These are phyloP conservation scores for Leptopilina syphax DNA, from an alignment of 2,888 invertebrate genomes.

Conservation along the genomic window DNA sequence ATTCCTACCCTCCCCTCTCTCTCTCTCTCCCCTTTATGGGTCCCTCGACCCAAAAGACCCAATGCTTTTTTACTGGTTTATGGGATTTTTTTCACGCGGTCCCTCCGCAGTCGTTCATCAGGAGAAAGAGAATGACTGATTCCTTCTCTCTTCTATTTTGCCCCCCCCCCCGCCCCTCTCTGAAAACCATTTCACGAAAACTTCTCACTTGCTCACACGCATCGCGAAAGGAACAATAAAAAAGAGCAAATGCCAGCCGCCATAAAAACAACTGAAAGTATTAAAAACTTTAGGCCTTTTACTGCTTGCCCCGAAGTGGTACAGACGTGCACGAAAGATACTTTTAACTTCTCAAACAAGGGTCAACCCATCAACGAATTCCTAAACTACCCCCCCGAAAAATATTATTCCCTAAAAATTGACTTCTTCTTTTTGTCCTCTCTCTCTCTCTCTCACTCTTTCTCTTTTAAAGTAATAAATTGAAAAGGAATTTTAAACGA, in stretches of 20 bases:
- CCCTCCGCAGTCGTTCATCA: slow-evolving; percentile 70
- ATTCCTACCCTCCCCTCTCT: slow-evolving; percentile 54
- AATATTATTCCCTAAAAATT: background rate
- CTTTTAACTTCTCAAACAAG: slow-evolving; percentile 44
- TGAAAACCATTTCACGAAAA: background rate
- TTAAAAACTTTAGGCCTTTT: slow-evolving; percentile 75
- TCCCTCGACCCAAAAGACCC: slow-evolving; percentile 62
- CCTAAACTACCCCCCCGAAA: slow-evolving; percentile 8
- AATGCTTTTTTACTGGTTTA: slow-evolving; percentile 75
- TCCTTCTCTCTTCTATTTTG: slow-evolving; percentile 46
- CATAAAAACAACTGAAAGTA: slow-evolving; percentile 76
- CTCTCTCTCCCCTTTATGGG: background rate
- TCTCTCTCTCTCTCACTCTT: background rate
- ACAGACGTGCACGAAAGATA: slow-evolving; percentile 48
- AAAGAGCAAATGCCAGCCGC: slow-evolving; percentile 58
- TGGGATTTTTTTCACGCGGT: slow-evolving; percentile 76
- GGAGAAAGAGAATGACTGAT: slow-evolving; percentile 65
- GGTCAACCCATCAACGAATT: slow-evolving; percentile 24
- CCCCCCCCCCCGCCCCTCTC: slow-evolving; percentile 43
- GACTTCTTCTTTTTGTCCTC: slow-evolving; percentile 19
- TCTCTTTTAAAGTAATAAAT: background rate
- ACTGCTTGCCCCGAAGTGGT: slow-evolving; percentile 63
- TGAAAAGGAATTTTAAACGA: slow-evolving; percentile 3
- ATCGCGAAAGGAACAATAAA: slow-evolving; percentile 47
- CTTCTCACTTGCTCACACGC: slow-evolving; percentile 52